These are phyloP conservation scores for Drosophila rubida DNA, from an alignment of 2,888 invertebrate genomes.

Conservation along the genomic window DNA sequence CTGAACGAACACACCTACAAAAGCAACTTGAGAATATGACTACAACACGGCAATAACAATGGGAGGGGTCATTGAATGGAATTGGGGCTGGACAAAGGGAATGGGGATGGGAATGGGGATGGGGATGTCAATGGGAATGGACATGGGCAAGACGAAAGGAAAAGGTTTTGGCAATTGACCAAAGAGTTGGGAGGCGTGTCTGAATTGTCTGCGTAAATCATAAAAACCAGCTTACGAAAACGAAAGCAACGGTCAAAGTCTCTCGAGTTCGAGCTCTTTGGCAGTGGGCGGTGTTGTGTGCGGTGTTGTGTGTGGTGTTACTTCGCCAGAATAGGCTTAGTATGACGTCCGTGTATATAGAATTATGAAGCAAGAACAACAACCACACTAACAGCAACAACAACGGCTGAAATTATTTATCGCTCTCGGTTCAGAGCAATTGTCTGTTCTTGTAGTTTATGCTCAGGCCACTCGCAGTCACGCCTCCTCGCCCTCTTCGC, in stretches of 20 bases:
- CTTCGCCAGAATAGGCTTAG: slow-evolving; percentile 46
- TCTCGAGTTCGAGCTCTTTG: slow-evolving; percentile 12
- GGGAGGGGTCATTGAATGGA: slow-evolving; percentile 11
- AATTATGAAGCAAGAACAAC: slow-evolving; percentile 61
- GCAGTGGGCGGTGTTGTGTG: slow-evolving; percentile 25
- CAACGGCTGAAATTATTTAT: slow-evolving; percentile 67
- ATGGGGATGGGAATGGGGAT: background rate
- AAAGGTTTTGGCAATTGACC: slow-evolving; percentile 46
- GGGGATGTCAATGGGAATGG: background rate
- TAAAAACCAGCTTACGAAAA: slow-evolving; percentile 61
- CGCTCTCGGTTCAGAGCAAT: slow-evolving; percentile 60
- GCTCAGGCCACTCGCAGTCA: slow-evolving; percentile 36
- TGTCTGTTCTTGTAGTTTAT: slow-evolving; percentile 75
- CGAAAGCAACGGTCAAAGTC: slow-evolving; percentile 10
- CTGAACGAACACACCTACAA: slow-evolving; percentile 66
- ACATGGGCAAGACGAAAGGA: slow-evolving; percentile 18
- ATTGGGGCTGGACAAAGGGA: background rate
- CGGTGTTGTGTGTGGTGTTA: slow-evolving; percentile 5
- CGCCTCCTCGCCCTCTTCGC: slow-evolving; percentile 47
- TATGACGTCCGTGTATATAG: slow-evolving; percentile 65
- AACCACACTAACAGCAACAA: slow-evolving; percentile 7
- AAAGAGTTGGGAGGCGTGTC: slow-evolving; percentile 55
- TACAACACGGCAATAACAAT: slow-evolving; percentile 38
- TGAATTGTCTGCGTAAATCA: slow-evolving; percentile 70
- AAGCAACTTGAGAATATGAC: slow-evolving; percentile 11